A percentile compares a stretch with the other conserved stretches of the same genome.
These are phyloP conservation scores for Tringa solitaria DNA, from an alignment of 2,113 vertebrate species.

Conservation along the genomic window DNA sequence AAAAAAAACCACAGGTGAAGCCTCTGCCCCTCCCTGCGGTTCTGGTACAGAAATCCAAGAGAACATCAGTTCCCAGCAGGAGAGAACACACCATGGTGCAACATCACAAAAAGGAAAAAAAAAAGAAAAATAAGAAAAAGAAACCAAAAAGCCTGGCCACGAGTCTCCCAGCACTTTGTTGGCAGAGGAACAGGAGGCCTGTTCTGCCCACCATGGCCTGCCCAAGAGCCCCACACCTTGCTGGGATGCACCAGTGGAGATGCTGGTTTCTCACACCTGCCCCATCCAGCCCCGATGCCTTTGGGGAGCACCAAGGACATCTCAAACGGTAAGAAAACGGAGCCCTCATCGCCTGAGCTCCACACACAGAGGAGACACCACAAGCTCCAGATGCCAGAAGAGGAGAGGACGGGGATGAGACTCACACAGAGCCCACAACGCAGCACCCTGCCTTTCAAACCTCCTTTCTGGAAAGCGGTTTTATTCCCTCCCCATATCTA, in stretches of 20 bases:
- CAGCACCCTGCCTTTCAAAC: accelerated
- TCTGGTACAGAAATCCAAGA: neutral
- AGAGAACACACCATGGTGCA: neutral
- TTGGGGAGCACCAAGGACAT: neutral
- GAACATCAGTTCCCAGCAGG: neutral
- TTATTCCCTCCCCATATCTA: neutral
- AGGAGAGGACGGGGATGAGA: neutral
- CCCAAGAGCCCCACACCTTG: neutral
- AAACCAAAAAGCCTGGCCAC: neutral
- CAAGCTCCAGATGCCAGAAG: neutral
- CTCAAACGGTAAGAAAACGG: neutral
- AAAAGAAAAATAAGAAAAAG: neutral
- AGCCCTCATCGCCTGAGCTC: neutral
- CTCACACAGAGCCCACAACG: neutral
- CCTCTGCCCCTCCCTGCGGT: neutral
- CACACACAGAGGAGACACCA: accelerated
- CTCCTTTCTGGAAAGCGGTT: neutral
- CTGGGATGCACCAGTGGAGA: neutral
- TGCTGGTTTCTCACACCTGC: neutral
- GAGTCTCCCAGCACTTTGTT: neutral
- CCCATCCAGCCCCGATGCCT: accelerated
- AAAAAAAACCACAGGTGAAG: neutral
- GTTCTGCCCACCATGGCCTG: neutral
- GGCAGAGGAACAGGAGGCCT: neutral
- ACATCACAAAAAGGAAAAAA: too few species aligned